These are phyloP conservation scores for Acinonyx jubatus DNA, from an alignment of 2,113 vertebrate genomes.

Conservation along the genomic window DNA sequence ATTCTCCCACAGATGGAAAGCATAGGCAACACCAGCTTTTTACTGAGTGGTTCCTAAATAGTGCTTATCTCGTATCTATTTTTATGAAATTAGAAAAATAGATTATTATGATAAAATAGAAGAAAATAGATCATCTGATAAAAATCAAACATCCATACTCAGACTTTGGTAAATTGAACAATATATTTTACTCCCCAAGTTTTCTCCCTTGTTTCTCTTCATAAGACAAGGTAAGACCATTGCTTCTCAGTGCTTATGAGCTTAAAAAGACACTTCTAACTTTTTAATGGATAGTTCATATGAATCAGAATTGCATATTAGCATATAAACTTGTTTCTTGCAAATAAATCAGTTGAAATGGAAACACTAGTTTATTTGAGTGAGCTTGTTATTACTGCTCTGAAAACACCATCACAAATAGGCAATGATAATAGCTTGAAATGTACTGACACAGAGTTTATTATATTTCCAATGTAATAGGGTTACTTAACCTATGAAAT, in stretches of 20 bases:
- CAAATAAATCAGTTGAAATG: neutral
- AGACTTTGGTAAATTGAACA: neutral
- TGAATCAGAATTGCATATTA: neutral
- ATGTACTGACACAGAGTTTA: neutral
- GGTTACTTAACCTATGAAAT: neutral
- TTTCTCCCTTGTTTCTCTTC: neutral
- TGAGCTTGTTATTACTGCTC: neutral
- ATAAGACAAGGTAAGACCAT: neutral
- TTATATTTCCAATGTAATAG: neutral
- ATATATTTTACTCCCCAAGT: neutral
- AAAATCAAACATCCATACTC: neutral
- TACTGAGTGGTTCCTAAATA: conserved; percentile 9
- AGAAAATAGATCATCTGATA: neutral
- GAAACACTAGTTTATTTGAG: neutral
- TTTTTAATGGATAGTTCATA: neutral
- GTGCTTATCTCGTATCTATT: neutral
- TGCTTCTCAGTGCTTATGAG: neutral
- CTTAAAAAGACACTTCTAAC: conserved; percentile 8
- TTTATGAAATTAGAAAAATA: neutral
- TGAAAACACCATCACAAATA: neutral
- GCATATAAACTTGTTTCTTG: neutral
- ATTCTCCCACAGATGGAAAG: neutral
- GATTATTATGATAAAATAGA: neutral
- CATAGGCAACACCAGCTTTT: neutral
- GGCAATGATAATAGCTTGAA: neutral